Percentiles rank a stretch among this genome's conserved stretches.
phyloP scores from a whole-genome alignment of 2,888 invertebrate species.

The Xestoiulus laeticollis region DNA sequence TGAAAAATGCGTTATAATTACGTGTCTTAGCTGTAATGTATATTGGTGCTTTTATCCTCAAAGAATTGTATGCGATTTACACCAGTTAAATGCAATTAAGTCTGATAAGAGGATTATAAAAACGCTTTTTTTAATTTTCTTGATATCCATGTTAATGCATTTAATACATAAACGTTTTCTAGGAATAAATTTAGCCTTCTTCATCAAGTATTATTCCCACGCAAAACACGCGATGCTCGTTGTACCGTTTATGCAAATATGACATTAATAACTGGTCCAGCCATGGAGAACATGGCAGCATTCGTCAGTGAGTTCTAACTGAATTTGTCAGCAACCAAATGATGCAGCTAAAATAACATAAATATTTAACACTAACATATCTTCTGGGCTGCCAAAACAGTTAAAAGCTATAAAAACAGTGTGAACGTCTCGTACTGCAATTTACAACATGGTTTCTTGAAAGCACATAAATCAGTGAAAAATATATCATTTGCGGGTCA shows the following conservation, averaged over 20 bases:
- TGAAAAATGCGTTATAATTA: too few relatives aligned
- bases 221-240: not conserved
- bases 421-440: not conserved
- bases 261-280: not conserved
- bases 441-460: not conserved
- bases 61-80: not conserved
- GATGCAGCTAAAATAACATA: slow-evolving; percentile 33
- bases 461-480: not conserved
- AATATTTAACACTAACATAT: not conserved
- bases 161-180: too few relatives aligned
- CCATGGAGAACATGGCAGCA: not conserved
- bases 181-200: too few relatives aligned
- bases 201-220: not conserved
- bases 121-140: not conserved
- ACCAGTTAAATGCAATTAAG: not conserved
- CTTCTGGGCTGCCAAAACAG: not conserved
- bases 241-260: not conserved
- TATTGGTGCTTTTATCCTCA: too few relatives aligned
- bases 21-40: not conserved
- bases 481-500: slow-evolving; percentile 39
- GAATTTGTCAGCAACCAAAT: slow-evolving; percentile 40
- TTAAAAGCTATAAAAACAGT: not conserved
- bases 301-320: not conserved
- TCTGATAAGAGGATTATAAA: not conserved
- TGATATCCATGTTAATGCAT: too few relatives aligned